phyloP scores from a whole-genome alignment of 2,113 vertebrate species.

The Nyctibius bracteatus region DNA sequence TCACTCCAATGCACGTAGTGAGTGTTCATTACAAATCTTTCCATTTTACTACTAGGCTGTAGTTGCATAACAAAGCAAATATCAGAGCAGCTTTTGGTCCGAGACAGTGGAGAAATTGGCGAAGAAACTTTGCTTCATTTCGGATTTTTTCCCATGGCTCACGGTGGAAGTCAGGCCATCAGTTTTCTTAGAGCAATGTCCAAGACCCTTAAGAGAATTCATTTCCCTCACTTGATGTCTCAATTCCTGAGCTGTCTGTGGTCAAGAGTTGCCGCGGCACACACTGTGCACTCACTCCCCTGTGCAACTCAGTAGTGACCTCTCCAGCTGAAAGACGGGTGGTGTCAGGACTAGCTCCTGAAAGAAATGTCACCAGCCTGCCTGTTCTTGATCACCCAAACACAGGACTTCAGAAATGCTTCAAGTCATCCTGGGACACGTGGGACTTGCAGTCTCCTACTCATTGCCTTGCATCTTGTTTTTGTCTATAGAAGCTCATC shows the following conservation, averaged over 20 bases:
- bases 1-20: not conserved
- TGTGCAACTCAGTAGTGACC: conserved; percentile 42
- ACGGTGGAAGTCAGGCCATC: not conserved
- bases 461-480: not conserved
- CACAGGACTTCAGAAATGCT: not conserved
- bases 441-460: not conserved
- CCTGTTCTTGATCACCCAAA: not conserved
- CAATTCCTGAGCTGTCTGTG: not conserved
- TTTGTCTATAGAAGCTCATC: not conserved
- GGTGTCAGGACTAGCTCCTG: not conserved
- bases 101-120: not conserved
- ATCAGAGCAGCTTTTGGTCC: not conserved
- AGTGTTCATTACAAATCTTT: not conserved
- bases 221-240: not conserved
- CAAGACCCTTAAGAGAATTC: not conserved
- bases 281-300: not conserved
- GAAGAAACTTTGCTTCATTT: not conserved
- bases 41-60: not conserved
- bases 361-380: not conserved
- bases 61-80: not conserved
- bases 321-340: conserved; percentile 43
- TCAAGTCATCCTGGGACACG: not conserved
- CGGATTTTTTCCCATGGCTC: not conserved
- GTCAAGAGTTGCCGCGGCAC: not conserved
- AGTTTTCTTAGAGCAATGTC: not conserved